phyloP scores from a whole-genome alignment of 1,140 invertebrate genomes.

The Megalopta genalis region DNA sequence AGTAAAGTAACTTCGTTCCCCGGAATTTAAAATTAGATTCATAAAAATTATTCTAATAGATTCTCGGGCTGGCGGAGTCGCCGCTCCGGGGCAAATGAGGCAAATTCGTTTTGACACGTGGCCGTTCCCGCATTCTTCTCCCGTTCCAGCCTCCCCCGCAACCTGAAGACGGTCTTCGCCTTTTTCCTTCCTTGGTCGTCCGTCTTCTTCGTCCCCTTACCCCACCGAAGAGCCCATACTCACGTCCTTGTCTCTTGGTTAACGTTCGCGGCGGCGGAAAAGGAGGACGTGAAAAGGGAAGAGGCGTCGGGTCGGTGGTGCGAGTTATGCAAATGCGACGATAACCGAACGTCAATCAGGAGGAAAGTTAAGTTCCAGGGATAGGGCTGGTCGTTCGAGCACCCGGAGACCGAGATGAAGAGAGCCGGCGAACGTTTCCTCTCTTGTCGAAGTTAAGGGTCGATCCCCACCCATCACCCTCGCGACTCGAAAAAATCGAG shows the following conservation, averaged over 20 bases:
- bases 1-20: conserved; percentile 74
- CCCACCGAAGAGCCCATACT: conserved; percentile 13
- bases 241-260: conserved; percentile 57
- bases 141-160: conserved; percentile 36
- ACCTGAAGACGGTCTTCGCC: background rate
- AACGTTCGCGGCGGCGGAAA: conserved; percentile 53
- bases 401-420: background rate
- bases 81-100: conserved; percentile 73
- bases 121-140: conserved; percentile 61
- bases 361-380: conserved; percentile 72
- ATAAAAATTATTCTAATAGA: conserved; percentile 81
- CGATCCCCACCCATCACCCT: no score
- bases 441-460: conserved; percentile 56
- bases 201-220: background rate
- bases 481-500: no score
- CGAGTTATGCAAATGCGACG: conserved; percentile 78
- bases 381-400: conserved; percentile 43
- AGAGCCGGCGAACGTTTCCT: conserved; percentile 9
- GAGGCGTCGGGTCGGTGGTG: conserved; percentile 43
- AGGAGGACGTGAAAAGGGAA: conserved; percentile 32
- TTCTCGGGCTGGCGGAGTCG: conserved; percentile 68
- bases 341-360: conserved; percentile 79
- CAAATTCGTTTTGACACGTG: conserved; percentile 80
- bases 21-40: conserved; percentile 80
- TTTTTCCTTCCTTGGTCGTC: background rate